Evolutionary conservation across 2,888 invertebrate species (phyloP).

Genomic region (Sarcophaga carnaria): DNA sequence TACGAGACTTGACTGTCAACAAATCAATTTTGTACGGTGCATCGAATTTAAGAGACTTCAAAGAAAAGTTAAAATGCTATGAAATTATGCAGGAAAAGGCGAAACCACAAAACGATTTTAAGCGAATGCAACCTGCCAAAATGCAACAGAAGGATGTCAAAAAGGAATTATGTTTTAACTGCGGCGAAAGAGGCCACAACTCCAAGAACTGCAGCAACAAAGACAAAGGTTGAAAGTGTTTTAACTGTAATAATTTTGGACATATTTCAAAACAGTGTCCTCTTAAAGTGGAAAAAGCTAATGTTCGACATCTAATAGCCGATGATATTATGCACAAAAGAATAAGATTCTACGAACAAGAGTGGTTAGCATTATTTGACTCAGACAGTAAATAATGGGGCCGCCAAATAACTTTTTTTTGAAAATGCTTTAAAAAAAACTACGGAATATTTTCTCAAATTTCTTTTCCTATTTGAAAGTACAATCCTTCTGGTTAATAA

Average conservation of each 20-base stretch:
- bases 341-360: constrained; percentile 21
- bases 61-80: constrained; percentile 49
- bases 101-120: not conserved
- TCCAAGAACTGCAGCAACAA: constrained; percentile 42
- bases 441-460: not conserved
- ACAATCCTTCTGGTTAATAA: too few species aligned
- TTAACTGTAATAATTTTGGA: constrained; percentile 40
- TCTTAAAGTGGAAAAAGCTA: constrained; percentile 19
- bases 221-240: constrained; percentile 53
- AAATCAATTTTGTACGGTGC: constrained; percentile 54
- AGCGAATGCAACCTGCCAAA: not conserved
- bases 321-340: constrained; percentile 49
- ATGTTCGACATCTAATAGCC: constrained; percentile 22
- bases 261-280: constrained; percentile 55
- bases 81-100: constrained; percentile 32
- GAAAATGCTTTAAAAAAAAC: too few species aligned
- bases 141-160: not conserved
- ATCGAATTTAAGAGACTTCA: constrained; percentile 36
- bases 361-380: constrained; percentile 49
- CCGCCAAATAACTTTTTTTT: too few species aligned
- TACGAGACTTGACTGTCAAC: constrained; percentile 38
- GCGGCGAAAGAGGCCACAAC: constrained; percentile 50
- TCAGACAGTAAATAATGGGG: constrained; percentile 46
- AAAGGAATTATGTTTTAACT: constrained; percentile 52
- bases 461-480: too few species aligned